Conservation (phyloP, 2,113 vertebrate genomes). For the Gymnobelideus leadbeateri region DNA sequence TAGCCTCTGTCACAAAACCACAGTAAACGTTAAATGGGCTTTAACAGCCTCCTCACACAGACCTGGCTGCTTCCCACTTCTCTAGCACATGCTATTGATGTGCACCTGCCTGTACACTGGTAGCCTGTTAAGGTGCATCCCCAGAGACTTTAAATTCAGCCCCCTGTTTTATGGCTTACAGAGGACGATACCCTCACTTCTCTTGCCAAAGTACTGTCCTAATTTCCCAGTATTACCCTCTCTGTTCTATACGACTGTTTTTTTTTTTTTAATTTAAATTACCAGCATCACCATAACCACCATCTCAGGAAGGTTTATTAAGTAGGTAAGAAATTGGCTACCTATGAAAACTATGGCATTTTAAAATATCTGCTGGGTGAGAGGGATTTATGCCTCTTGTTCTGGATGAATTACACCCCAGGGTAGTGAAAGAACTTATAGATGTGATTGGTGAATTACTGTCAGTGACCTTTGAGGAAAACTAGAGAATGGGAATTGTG, state of each 20-base stretch:
- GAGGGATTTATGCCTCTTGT: no score
- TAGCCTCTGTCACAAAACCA: background rate
- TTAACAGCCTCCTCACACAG: background rate
- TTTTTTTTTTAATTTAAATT: background rate
- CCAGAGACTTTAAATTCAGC: background rate
- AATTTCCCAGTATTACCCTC: background rate
- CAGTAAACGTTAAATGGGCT: constrained; percentile 3
- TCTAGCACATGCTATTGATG: background rate
- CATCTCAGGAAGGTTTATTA: no score
- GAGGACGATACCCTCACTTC: background rate
- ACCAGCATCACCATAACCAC: no score
- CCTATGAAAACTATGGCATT: no score
- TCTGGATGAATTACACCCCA: no score
- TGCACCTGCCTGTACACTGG: background rate
- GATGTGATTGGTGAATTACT: no score
- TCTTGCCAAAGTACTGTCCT: background rate
- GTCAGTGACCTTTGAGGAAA: no score
- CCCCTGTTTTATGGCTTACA: background rate
- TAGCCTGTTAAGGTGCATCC: constrained; percentile 15
- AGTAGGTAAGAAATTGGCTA: no score
- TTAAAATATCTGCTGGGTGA: no score
- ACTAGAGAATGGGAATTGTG: no score
- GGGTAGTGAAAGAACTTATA: no score
- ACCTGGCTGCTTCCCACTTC: background rate
- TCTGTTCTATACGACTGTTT: constrained; percentile 14